Conservation (phyloP, 2,888 invertebrate species). For the Orthonychiurus folsomi region DNA sequence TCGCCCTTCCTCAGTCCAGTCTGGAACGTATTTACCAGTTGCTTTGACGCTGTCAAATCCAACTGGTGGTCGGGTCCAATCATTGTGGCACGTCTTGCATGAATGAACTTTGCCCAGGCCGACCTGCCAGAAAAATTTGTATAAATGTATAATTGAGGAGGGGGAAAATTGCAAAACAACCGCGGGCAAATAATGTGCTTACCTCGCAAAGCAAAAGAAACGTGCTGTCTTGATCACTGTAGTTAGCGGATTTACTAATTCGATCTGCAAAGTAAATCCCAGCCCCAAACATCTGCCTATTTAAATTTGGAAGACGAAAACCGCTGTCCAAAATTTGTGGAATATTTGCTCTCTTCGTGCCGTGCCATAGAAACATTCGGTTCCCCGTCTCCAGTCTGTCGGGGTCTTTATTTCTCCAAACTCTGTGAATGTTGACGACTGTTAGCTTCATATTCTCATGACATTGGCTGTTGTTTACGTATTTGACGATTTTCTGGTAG, state of each 20-base stretch:
- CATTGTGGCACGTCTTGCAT: background rate
- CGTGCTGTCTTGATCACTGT: background rate
- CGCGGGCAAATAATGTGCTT: too few species aligned
- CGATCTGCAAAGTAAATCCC: constrained; percentile 9
- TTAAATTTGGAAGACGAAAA: background rate
- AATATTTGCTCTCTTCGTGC: constrained; percentile 9
- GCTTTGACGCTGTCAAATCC: background rate
- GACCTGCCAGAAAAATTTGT: too few species aligned
- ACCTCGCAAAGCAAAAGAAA: constrained; percentile 6
- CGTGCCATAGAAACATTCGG: constrained; percentile 12
- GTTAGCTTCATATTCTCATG: constrained; percentile 2
- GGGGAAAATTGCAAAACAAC: too few species aligned
- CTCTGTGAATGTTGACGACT: constrained; percentile 3
- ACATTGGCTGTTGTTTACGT: constrained; percentile 13
- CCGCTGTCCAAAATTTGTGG: constrained; percentile 5
- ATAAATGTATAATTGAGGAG: too few species aligned
- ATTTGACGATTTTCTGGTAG: background rate
- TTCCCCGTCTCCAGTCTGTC: background rate
- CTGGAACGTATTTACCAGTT: background rate
- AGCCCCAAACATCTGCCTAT: constrained; percentile 12
- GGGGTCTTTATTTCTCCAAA: background rate
- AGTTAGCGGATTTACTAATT: background rate
- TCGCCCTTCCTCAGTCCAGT: background rate
- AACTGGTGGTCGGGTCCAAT: background rate
- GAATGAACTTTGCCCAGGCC: background rate